Conservation (phyloP, 2,113 vertebrate genomes). For the Ceyx margarethae region DNA sequence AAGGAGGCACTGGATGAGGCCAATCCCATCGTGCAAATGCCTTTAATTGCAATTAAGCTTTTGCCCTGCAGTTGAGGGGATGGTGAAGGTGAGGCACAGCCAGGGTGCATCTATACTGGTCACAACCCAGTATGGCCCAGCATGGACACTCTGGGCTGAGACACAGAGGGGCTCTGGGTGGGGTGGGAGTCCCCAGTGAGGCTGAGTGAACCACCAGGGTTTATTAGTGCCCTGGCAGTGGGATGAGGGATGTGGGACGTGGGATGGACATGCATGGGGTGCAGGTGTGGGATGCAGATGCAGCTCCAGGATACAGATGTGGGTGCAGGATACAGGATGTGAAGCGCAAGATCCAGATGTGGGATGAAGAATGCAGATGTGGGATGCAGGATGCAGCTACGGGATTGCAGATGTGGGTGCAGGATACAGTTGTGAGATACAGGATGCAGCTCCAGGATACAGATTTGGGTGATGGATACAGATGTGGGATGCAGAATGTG, state of each 20-base stretch:
- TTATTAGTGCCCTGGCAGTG: accelerated
- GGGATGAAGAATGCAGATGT: background rate
- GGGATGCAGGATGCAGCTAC: background rate
- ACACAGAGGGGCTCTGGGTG: background rate
- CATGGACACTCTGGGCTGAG: background rate
- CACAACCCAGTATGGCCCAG: background rate
- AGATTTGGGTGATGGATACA: background rate
- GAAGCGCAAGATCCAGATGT: background rate
- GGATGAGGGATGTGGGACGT: background rate
- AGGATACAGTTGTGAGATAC: background rate
- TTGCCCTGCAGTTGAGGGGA: no score
- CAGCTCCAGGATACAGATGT: background rate
- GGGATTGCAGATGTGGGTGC: background rate
- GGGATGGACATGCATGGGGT: background rate
- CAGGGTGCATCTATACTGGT: background rate
- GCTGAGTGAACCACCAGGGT: no score
- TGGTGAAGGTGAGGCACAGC: background rate
- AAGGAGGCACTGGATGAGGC: background rate
- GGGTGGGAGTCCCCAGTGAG: background rate
- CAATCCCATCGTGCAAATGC: accelerated
- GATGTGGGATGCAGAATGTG: background rate
- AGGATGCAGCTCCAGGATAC: background rate
- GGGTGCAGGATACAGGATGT: no score
- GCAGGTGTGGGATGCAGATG: background rate
- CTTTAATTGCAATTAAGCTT: background rate